Percentiles rank a stretch among this genome's conserved stretches.
phyloP scores from a whole-genome alignment of 2,113 vertebrate species.

The Cavia porcellus region DNA sequence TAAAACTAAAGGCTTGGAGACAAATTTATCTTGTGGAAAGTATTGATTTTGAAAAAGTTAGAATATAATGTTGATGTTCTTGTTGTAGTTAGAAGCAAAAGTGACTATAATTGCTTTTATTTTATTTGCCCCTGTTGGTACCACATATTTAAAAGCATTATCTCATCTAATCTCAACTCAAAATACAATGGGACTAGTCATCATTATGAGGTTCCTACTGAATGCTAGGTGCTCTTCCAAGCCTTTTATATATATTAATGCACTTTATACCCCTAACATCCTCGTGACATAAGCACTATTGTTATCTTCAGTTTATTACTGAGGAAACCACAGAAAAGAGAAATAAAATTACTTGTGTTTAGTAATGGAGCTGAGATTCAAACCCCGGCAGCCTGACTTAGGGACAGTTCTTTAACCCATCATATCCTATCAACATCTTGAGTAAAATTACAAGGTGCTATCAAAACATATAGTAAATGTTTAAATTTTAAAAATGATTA shows the following conservation, averaged over 20 bases:
- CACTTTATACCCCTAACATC: constrained; percentile 62
- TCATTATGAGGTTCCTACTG: constrained; percentile 57
- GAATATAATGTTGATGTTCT: not conserved
- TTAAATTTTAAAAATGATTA: not conserved
- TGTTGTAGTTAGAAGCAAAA: not conserved
- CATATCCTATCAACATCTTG: not conserved
- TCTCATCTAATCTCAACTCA: constrained; percentile 58
- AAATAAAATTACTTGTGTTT: constrained; percentile 32
- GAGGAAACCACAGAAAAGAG: constrained; percentile 38
- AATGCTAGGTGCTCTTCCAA: constrained; percentile 62
- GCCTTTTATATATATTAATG: constrained; percentile 59
- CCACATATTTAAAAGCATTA: constrained; percentile 17
- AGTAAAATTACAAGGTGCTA: not conserved
- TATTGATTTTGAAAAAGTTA: not conserved
- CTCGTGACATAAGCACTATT: constrained; percentile 23
- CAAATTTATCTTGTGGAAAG: not conserved
- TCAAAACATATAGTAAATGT: not conserved
- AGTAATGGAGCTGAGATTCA: constrained; percentile 3
- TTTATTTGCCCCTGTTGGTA: constrained; percentile 14
- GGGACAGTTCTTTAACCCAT: not conserved
- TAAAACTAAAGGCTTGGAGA: not conserved
- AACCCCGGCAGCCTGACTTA: not conserved
- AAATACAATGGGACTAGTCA: not conserved
- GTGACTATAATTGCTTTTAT: not conserved
- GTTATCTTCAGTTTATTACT: constrained; percentile 63